Conservation (phyloP, 2,797 vertebrate genomes). For the Halcyon chelicuti region DNA sequence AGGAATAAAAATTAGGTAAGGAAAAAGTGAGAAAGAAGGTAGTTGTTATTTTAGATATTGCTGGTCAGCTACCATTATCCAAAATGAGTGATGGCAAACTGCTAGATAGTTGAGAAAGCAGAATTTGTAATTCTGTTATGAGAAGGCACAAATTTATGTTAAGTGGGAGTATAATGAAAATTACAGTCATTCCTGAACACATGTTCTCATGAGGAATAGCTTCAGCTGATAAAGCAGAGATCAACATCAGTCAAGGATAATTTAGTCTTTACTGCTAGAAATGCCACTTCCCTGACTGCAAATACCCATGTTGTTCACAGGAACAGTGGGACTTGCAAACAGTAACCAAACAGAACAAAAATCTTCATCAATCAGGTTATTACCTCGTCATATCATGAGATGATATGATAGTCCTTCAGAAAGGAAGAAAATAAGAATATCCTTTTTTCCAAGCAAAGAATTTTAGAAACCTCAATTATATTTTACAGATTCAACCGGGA, state of each 20-base stretch:
- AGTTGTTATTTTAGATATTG: neutral
- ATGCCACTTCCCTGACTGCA: neutral
- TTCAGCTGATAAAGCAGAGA: neutral
- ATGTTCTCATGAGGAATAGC: neutral
- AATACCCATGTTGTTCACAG: neutral
- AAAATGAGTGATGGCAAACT: neutral
- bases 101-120: neutral
- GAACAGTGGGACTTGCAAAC: neutral
- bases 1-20: neutral
- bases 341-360: neutral
- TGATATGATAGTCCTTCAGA: neutral
- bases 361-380: neutral
- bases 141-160: neutral
- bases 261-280: neutral
- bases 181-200: neutral
- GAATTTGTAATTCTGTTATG: neutral
- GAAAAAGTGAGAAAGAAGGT: neutral
- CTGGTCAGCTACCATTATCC: neutral
- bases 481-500: neutral
- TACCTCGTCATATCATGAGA: neutral
- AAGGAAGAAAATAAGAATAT: neutral
- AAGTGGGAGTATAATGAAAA: neutral
- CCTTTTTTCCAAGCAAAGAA: neutral
- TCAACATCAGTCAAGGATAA: neutral
- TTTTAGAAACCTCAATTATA: neutral